Base-by-base conservation (phyloP, 1,140 invertebrate genomes). In the Papilio xuthus region DNA sequence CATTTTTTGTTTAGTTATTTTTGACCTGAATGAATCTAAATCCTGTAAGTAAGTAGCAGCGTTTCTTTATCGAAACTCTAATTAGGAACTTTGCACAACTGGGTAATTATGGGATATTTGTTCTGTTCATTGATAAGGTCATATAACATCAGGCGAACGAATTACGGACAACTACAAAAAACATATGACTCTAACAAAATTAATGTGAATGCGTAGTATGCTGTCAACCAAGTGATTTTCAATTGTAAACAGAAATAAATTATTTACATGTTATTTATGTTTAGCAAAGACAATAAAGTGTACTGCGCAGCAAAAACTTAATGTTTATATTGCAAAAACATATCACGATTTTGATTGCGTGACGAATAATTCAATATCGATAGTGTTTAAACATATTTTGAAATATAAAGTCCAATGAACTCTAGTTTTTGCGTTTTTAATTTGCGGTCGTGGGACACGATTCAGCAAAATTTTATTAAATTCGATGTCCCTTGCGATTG, bases 401-500 rank as follows among this genome's bases (percentile, higher is more conserved):
- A 67, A 67, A 28, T 15, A 13, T 67, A 28, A 26, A 83, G 88
- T 86, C 84, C 85, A 85, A 80, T 78, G 82, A 82, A 71, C 83
- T 80, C 80, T 80, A 80, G 73, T 78, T 84, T 83, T 78, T 80
- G 76, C 72, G 77, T 72, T 81, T 81, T 67, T 67, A 67, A 67
- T 67, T 28, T 80, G 79, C 79, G 67, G 53, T 26, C 75, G 69
- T 81, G 78, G 82, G 72, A 47, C 77, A 76, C 75, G 79, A 79
- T 86, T 67, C 80, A 84, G 78, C 85, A 88, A 83, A 86, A 88
- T 84, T 85, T 83, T 82, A 78, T 79, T 88, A 87, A 89, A 88
- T 78, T 76, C 26, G 70, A 53, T 23, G 1, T 53, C 75, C 79
- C 63, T 80, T 53, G 50, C 50, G 13, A 47, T 47, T 47, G 44